Evolutionary conservation across 2,797 vertebrate species (phyloP), one percentile per base, ranked within the genome.

Genomic region (Fundulus diaphanus): DNA sequence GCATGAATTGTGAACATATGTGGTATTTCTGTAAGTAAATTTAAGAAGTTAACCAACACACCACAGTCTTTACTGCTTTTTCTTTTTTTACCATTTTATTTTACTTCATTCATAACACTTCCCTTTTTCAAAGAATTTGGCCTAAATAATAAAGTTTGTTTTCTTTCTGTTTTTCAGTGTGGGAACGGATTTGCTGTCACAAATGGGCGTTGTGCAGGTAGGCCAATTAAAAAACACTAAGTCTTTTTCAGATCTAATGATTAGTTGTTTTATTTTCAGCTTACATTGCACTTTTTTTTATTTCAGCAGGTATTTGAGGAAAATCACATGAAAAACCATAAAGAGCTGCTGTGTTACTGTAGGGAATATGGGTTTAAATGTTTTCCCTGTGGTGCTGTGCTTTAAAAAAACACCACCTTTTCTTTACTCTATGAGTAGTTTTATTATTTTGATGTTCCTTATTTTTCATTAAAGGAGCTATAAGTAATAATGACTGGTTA

Each of bases 201-300:
- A 85, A 95, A 92, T 4, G 96, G 96, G 75, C 95, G 91, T 81
- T 98, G 97, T 70, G 87, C 90, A 87, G 96, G 97, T 98, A 90
- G 95, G 95, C 8, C 37, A 24, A 44, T 15, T 48, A 7, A 3
- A 3, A 3, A 65, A 57, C 40, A 56, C 20, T 1, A 29, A 69
- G n/a, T 35, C 8, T 5, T 65, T 56, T 61, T 20, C 8, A 73
- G 31, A 52, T 15, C 0, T 22, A 33, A 27, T 15, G 31, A 54
- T 9, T 0, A 1, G 73, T 72, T 82, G 1, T 42, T 72, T 63
- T 70, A 1, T 70, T 65, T 81, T 76, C 22, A 9, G 61, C 82
- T 71, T 73, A 59, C 1, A 7, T 57, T 71, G 9, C 51, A 33
- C n/a, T 31, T 40, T 46, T 78, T 67, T 27, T 77, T 88, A 35